These are phyloP conservation scores for Dynastes tityus DNA, from an alignment of 2,888 invertebrate genomes.

Conservation along the genomic window DNA sequence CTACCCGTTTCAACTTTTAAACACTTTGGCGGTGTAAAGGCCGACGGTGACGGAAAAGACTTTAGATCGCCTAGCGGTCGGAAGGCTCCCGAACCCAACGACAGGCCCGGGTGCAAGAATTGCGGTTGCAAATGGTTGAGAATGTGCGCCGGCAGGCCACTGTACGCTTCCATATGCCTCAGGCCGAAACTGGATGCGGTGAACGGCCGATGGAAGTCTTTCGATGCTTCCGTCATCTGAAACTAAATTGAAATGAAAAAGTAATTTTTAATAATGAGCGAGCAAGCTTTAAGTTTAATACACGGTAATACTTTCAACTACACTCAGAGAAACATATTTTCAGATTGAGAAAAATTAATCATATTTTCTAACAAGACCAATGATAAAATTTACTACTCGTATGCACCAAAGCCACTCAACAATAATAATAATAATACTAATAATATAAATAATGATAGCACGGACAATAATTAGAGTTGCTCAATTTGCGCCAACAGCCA, in stretches of 20 bases:
- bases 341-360: no score
- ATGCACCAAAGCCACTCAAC: no score
- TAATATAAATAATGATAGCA: no score
- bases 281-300: not conserved
- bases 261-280: slow-evolving; percentile 45
- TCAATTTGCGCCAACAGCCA: no score
- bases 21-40: slow-evolving; percentile 83
- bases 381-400: no score
- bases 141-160: slow-evolving; percentile 78
- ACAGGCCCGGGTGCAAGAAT: slow-evolving; percentile 79
- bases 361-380: no score
- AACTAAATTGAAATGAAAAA: slow-evolving; percentile 61
- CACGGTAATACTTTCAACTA: no score
- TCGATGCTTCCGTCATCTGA: slow-evolving; percentile 72
- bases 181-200: slow-evolving; percentile 74
- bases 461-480: no score
- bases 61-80: slow-evolving; percentile 75
- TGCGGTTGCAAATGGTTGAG: slow-evolving; percentile 82
- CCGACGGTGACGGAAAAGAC: slow-evolving; percentile 75
- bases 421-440: no score
- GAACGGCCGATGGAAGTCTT: slow-evolving; percentile 80
- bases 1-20: slow-evolving; percentile 71
- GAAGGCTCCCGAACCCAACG: slow-evolving; percentile 76
- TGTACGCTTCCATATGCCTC: slow-evolving; percentile 74
- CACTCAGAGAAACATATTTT: no score